These are phyloP conservation scores for Mionectes macconnelli DNA, from an alignment of 2,113 vertebrate genomes.

Conservation along the genomic window DNA sequence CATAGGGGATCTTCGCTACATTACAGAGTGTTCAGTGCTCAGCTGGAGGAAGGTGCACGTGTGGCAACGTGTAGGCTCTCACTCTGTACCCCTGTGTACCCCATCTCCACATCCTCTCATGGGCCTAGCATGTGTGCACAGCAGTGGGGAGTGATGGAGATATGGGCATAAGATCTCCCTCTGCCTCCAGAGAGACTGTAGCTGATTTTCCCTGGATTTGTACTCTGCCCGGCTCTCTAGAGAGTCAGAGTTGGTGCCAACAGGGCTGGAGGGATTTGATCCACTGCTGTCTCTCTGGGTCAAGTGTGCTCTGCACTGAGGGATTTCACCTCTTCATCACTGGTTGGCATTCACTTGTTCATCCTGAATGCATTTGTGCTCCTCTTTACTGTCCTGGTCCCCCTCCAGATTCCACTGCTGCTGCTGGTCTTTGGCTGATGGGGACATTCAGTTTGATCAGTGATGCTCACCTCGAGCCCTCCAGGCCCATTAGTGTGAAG, in stretches of 20 bases:
- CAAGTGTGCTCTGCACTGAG: neutral
- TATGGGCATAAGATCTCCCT: fast-evolving
- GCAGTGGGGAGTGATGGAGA: fast-evolving
- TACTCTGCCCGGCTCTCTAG: neutral
- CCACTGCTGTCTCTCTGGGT: neutral
- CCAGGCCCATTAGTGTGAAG: fast-evolving
- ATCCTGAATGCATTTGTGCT: neutral
- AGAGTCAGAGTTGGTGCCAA: fast-evolving
- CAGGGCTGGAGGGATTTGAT: neutral
- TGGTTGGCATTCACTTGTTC: neutral
- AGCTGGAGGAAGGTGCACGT: fast-evolving
- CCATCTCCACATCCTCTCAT: fast-evolving
- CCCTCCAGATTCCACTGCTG: no score
- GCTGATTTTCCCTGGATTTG: no score
- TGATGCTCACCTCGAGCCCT: neutral
- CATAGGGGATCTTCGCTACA: neutral
- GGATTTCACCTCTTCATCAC: neutral
- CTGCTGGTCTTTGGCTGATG: neutral
- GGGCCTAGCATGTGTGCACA: fast-evolving
- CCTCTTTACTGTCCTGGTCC: neutral
- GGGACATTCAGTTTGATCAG: neutral
- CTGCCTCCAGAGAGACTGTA: neutral
- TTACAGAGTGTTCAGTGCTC: fast-evolving
- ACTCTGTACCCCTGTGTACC: fast-evolving
- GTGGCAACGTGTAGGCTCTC: neutral